Percentiles rank a stretch among this genome's conserved stretches.
phyloP scores from a whole-genome alignment of 1,140 invertebrate species.

The Anastrepha obliqua region DNA sequence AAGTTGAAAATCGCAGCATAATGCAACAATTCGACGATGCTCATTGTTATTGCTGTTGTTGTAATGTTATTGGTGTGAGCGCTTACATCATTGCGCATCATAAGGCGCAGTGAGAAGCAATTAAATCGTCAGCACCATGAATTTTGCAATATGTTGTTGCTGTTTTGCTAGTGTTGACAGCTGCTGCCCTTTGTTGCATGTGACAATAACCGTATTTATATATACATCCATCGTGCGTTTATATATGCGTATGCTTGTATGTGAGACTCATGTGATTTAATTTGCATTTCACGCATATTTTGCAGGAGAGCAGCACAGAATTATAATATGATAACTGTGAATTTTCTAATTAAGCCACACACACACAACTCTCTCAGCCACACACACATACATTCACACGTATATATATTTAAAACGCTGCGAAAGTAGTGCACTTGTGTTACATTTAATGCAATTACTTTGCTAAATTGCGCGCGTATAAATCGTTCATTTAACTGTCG shows the following conservation, averaged over 20 bases:
- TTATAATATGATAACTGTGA: conserved; percentile 47
- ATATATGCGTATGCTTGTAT: not conserved
- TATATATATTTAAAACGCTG: not conserved
- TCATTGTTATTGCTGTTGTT: not conserved
- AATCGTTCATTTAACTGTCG: not conserved
- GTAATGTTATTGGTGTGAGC: not conserved
- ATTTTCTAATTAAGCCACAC: conserved; percentile 38
- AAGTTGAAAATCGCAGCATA: conserved; percentile 4
- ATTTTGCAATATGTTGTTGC: not conserved
- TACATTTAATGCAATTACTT: conserved; percentile 46
- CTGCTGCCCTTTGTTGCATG: not conserved
- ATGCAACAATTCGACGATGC: not conserved
- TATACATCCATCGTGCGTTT: not conserved
- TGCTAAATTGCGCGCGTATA: conserved; percentile 42
- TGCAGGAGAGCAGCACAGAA: not conserved
- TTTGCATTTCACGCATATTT: conserved; percentile 48
- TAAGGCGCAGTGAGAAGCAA: not conserved
- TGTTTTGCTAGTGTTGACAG: not conserved
- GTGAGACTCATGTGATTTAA: not conserved
- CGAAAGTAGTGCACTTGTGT: not conserved
- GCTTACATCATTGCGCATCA: conserved; percentile 45
- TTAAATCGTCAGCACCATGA: conserved; percentile 13
- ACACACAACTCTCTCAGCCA: not conserved
- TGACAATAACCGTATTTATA: conserved; percentile 47
- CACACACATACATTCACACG: not conserved